Conservation (phyloP, 2,797 vertebrate genomes). For the Notamacropus eugenii region DNA sequence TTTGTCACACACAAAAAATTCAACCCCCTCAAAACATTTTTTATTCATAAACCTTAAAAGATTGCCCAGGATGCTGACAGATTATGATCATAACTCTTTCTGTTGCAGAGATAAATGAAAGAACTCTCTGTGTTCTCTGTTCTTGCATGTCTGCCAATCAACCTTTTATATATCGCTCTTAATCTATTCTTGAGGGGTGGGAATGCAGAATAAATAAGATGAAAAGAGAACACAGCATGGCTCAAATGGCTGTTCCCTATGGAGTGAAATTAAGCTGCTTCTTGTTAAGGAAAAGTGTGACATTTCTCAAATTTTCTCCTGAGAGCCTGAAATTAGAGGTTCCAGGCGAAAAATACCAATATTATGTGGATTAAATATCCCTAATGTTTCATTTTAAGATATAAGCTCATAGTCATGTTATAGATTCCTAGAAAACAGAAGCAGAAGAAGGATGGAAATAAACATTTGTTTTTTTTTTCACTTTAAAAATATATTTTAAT, state of each 20-base stretch:
- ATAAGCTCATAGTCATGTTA: constrained; percentile 35
- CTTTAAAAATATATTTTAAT: neutral
- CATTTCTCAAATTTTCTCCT: neutral
- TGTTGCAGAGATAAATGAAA: constrained; percentile 62
- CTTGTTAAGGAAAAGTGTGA: neutral
- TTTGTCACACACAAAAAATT: constrained; percentile 62
- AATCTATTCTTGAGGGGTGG: constrained; percentile 52
- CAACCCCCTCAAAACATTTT: constrained; percentile 69
- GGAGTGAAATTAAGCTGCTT: constrained; percentile 11
- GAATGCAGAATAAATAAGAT: constrained; percentile 34
- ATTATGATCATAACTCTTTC: constrained; percentile 74
- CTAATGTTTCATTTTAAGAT: neutral
- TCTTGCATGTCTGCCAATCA: constrained; percentile 64
- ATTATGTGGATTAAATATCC: neutral
- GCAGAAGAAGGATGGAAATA: neutral
- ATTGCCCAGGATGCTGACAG: constrained; percentile 74
- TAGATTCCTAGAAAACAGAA: constrained; percentile 20
- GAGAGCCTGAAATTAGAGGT: constrained; percentile 21
- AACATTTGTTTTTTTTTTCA: neutral
- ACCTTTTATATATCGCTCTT: constrained; percentile 61
- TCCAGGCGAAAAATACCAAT: neutral
- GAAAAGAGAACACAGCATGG: constrained; percentile 38
- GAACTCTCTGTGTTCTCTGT: constrained; percentile 66
- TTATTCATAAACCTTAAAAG: constrained; percentile 68
- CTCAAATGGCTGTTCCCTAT: constrained; percentile 27